Base-by-base conservation (phyloP, 2,113 vertebrate genomes). In the Mus pahari region DNA sequence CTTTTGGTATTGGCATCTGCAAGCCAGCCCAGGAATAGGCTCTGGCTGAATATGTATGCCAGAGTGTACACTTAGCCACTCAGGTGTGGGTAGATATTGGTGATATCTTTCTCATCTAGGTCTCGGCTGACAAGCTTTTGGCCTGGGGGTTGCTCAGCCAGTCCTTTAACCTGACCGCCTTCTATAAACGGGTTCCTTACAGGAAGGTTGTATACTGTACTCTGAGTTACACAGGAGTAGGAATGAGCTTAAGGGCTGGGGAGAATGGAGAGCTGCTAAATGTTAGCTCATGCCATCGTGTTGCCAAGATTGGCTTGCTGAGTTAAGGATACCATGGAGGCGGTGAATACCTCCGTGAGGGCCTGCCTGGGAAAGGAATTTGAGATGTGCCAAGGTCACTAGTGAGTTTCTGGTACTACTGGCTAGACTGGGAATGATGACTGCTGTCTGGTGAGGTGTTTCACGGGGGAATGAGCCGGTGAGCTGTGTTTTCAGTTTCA, bases 61-160 rank as follows among this genome's bases (percentile, higher is more conserved):
- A 45, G 24, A 13, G 5, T 42, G n/a, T 4, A 71, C 16, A 1
- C 70, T n/a, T 71, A 14, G 16, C n/a, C 70, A 71, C 16, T 2
- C 14, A 33, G 5, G 5, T 68, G 64, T 33, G 33, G 66, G 66
- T 70, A 36, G 66, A 70, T 17, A 71, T n/a, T 71, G 36, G 68
- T n/a, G 58, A 70, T 36, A 2, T 50, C 42, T 92, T 90, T 97
- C 81, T 97, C 45, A 79, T 96, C 3, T 96, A 99, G 99, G 99
- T 99, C 31, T 99, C 99, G 50, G 99, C 99, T 17, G 99, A 99
- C 98, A 99, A 99, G 88, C 98, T 99, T 93, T 98, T 99, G 97
- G 99, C 99, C 36, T 98, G 99, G 97, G 98, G 98, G 7, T 98
- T 99, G 2, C 99, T 99, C 50, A 98, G 98, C 45, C 99, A 99